Base-by-base conservation (phyloP, 35 echinoderm and acorn worm genomes). In the Ptychodera flava region DNA sequence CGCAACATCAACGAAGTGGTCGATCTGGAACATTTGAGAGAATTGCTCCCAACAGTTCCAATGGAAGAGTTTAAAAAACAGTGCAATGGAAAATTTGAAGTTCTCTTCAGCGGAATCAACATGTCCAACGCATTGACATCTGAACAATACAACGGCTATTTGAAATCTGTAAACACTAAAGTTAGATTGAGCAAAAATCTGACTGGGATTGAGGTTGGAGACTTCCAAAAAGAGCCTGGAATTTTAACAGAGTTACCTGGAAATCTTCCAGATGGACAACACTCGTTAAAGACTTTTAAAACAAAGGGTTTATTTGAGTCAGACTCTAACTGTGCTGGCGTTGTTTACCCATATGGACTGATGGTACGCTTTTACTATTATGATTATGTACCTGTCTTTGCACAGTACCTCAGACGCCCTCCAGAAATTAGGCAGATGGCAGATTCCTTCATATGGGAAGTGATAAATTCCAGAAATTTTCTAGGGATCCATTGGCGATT, bases 401-500 rank as follows among this genome's bases (percentile, higher is more conserved):
- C 78, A 34, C 28, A 78, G 1, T 80, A 86, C 31, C 52, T 91
- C 0, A 82, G 78, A 16, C 34, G 84, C 38, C 34, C 77, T 1
- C 78, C 36, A 34, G 31, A 33, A 31, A 37, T 91, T 16, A 6
- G 36, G 32, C 33, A 30, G 16, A 86, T 64, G 77, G 89, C 78
- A 16, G 36, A 79, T 28, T 38, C 15, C 29, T 86, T 91, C 35
- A 28, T 91, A 14, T 29, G 28, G 16, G 33, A 36, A 30, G 33
- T 37, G 31, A 33, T 85, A 36, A 34, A 35, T 0, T 79, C 78
- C 33, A 32, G 15, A 30, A 79, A 15, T 29, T 78, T 79, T 28
- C 32, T 91, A 30, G 85, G 89, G 30, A 85, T 91, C 32, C 89
- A 91, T 37, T 91, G 89, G 89, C 29, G 89, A 38, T 91, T 86